Evolutionary conservation across 2,888 invertebrate species (phyloP).

Genomic region (Asteroscopus sphinx): DNA sequence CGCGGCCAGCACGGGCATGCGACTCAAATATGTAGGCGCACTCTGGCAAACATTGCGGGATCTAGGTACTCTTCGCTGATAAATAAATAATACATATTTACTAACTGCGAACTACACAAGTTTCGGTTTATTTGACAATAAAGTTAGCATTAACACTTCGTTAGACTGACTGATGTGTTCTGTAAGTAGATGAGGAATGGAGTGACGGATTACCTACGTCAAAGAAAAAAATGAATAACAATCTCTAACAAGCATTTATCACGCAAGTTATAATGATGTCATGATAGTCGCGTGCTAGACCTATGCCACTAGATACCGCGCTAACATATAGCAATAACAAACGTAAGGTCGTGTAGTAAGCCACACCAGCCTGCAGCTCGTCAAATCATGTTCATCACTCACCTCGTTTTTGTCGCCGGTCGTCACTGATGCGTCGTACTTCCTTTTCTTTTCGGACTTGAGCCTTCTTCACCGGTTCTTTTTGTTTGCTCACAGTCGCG

Average conservation of each 20-base stretch:
- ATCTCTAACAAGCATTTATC: neutral
- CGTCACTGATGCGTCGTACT: slow-evolving; percentile 75
- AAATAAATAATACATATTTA: slow-evolving; percentile 70
- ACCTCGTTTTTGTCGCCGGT: slow-evolving; percentile 83
- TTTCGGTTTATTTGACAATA: slow-evolving; percentile 52
- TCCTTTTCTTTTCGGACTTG: slow-evolving; percentile 71
- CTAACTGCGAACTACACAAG: slow-evolving; percentile 51
- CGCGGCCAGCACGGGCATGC: slow-evolving; percentile 45
- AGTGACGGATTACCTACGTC: neutral
- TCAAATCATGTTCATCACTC: slow-evolving; percentile 40
- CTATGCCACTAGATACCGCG: slow-evolving; percentile 54
- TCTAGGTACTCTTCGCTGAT: slow-evolving; percentile 57
- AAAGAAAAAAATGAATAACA: neutral
- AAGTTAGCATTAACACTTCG: slow-evolving; percentile 28
- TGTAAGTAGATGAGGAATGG: neutral
- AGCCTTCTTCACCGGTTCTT: slow-evolving; percentile 66
- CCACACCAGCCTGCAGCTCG: slow-evolving; percentile 14
- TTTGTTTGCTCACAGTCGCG: slow-evolving; percentile 71
- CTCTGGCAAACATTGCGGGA: slow-evolving; percentile 62
- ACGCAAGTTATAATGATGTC: slow-evolving; percentile 50
- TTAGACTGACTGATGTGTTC: slow-evolving; percentile 2
- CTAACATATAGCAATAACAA: slow-evolving; percentile 28
- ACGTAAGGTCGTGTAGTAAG: slow-evolving; percentile 32
- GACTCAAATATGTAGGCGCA: slow-evolving; percentile 55
- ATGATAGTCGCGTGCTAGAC: slow-evolving; percentile 53